A percentile compares a stretch with the other conserved stretches of the same genome.
These are phyloP conservation scores for Ardeotis arabs DNA, from an alignment of 2,113 vertebrate species.

Conservation along the genomic window DNA sequence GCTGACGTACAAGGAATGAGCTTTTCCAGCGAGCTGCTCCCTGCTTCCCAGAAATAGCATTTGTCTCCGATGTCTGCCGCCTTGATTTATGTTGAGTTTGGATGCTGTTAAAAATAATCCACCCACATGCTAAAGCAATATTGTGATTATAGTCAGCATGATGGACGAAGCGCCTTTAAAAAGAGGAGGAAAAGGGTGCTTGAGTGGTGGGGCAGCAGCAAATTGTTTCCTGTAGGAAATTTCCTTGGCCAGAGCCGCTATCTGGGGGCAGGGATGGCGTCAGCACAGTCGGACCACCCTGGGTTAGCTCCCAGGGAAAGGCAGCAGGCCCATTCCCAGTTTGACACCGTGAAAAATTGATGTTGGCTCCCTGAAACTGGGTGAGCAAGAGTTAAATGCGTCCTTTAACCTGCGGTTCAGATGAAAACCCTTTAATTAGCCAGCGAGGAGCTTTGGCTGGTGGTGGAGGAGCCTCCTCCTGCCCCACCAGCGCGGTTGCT, in stretches of 20 bases:
- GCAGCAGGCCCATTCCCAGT: neutral
- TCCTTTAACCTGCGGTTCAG: neutral
- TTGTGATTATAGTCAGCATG: neutral
- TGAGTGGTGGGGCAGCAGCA: neutral
- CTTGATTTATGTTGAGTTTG: neutral
- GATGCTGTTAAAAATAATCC: constrained; percentile 5
- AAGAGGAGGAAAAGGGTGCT: neutral
- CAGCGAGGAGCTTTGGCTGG: neutral
- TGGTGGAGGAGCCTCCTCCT: neutral
- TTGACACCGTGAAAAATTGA: no score
- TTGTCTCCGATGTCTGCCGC: neutral
- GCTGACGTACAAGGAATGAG: accelerated
- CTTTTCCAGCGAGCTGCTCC: neutral
- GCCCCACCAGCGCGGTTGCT: neutral
- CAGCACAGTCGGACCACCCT: accelerated
- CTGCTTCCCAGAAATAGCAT: neutral
- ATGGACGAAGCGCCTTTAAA: neutral
- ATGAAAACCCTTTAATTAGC: accelerated
- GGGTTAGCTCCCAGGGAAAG: neutral
- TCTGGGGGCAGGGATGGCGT: accelerated
- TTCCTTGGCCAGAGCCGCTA: accelerated
- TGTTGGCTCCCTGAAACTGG: neutral
- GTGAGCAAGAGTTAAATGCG: accelerated
- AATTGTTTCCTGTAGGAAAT: neutral
- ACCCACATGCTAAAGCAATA: neutral